Evolutionary conservation across 2,888 invertebrate genomes (phyloP), one percentile per base, ranked within the genome.

Genomic region (Oegoconia quadripuncta): DNA sequence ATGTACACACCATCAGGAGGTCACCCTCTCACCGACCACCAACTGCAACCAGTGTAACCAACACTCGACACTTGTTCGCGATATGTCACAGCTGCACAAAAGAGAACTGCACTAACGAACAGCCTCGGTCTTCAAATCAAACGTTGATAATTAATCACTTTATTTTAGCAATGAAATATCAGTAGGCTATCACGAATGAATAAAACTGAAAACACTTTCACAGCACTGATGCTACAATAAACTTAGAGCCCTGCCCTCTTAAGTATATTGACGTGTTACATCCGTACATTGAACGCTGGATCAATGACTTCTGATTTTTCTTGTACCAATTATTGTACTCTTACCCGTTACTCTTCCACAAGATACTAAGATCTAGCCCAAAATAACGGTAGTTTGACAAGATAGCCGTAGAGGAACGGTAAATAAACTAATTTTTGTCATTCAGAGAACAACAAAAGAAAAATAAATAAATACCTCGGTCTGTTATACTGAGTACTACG

Each of bases 1-100:
- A 93, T 92, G 93, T 93, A 93, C 92, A 93, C 94, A 94, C 94
- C 95, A 96, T 95, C 79, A 87, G 83, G 86, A 81, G 83, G 63
- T 71, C 75, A 86, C 86, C 83, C 80, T 79, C 80, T 64, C 75
- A 69, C 78, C 66, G 73, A 82, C 81, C 82, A 83, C 82, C 87
- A 84, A 84, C 88, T 84, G 82, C 71, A 86, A 80, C 64, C 69
- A 74, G 61, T 55, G 56, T 61, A 70, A 69, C 47, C 50, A 44
- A 53, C 63, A 56, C 66, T 59, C 41, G 50, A 52, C 54, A 54
- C 48, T 46, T 57, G 51, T 50, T 50, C 46, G 48, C 49, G 42
- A 52, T 50, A 45, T 43, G 49, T 52, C 54, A 52, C 55, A 15
- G 57, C 66, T 64, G 44, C 52, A 56, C 45, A 50, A 55, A 48